These are phyloP conservation scores for Trididemnum nubilum DNA, from an alignment of 23 tunicate species.

Conservation along the genomic window DNA sequence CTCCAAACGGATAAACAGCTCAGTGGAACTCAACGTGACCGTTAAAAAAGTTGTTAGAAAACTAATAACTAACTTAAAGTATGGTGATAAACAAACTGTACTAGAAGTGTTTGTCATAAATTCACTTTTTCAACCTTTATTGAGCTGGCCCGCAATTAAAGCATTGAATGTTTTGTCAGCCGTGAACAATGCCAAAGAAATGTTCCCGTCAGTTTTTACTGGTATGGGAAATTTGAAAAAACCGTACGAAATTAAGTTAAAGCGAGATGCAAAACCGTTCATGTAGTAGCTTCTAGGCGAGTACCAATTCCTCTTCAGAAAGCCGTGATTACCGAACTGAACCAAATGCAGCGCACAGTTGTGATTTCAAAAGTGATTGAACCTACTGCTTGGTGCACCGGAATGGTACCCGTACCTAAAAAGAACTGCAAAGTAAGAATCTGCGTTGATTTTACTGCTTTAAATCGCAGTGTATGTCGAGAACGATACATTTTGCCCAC, in stretches of 20 bases:
- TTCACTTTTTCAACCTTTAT: not conserved
- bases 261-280: constrained; percentile 42
- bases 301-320: constrained; percentile 27
- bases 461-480: constrained; percentile 26
- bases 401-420: constrained; percentile 49
- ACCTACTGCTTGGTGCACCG: constrained; percentile 39
- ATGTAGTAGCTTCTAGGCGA: constrained; percentile 36
- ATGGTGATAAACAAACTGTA: not conserved
- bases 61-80: not conserved
- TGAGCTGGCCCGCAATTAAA: constrained; percentile 18
- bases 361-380: constrained; percentile 19
- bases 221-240: constrained; percentile 33
- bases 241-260: constrained; percentile 3
- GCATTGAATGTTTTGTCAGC: not conserved
- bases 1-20: not conserved
- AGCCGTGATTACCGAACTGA: constrained; percentile 10
- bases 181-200: not conserved
- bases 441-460: constrained; percentile 41
- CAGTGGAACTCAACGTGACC: constrained; percentile 6
- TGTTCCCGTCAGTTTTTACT: constrained; percentile 13
- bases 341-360: constrained; percentile 20
- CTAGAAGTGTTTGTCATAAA: constrained; percentile 8
- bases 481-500: constrained; percentile 35
- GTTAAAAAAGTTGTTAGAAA: not conserved
- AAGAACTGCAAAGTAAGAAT: constrained; percentile 33